phyloP scores from a whole-genome alignment of 2,888 invertebrate genomes.

The Neoaliturus tenellus region DNA sequence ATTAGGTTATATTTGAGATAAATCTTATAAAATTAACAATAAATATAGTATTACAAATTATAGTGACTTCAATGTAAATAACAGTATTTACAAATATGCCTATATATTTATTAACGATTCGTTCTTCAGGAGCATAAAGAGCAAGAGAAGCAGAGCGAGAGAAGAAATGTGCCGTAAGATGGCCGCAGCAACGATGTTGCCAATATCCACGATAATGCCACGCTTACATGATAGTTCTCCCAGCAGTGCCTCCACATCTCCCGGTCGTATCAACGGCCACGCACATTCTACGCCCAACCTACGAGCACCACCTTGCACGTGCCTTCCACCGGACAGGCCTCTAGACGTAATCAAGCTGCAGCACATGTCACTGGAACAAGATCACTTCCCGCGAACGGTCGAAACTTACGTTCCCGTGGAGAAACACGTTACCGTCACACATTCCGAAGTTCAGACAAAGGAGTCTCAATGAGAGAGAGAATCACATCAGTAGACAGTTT shows the following conservation, averaged over 20 bases:
- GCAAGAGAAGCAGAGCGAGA: constrained; percentile 88
- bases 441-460: constrained; percentile 78
- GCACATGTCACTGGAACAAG: constrained; percentile 35
- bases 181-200: constrained; percentile 61
- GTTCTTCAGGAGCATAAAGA: constrained; percentile 86
- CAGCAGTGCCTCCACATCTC: constrained; percentile 26
- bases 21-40: no score
- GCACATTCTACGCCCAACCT: constrained; percentile 33
- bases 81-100: no score
- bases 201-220: constrained; percentile 31
- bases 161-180: constrained; percentile 78
- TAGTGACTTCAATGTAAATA: no score
- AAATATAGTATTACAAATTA: no score
- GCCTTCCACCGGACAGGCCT: constrained; percentile 16
- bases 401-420: not conserved
- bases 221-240: not conserved
- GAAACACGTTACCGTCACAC: not conserved
- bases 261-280: not conserved
- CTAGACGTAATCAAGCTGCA: constrained; percentile 39
- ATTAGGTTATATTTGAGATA: no score
- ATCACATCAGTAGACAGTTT: constrained; percentile 37
- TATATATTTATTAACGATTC: no score
- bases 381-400: not conserved
- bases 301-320: constrained; percentile 25
- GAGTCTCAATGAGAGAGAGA: constrained; percentile 75